Evolutionary conservation across 2,113 vertebrate species (phyloP), one percentile per base, ranked within the genome.

Genomic region (Tenrec ecaudatus): DNA sequence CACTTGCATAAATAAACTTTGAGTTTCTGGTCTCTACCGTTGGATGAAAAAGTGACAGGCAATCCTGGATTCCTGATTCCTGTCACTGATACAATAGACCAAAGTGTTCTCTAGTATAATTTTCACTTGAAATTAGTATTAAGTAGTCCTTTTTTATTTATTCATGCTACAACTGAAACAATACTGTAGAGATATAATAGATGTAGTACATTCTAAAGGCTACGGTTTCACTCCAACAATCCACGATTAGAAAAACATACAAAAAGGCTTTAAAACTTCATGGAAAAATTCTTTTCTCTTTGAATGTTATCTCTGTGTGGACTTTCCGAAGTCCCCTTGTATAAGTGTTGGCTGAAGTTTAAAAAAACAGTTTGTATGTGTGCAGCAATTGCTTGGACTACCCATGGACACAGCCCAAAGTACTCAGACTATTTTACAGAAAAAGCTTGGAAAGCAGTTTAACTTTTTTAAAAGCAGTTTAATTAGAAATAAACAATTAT

Each of bases 91-190:
- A 69, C 15, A 71, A 89, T 2, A 75, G 3, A 40, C 17, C 3
- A 57, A 75, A 27, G 22, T 33, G 69, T 11, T 90, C 58, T 71
- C 68, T 64, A 29, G 62, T 66, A 25, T 31, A 68, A 22, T 73
- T 94, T 27, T 81, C 71, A 79, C 5, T 83, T 91, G 33, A 33
- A 76, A 90, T 83, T 66, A 94, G 81, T 47, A 79, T 38, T 31
- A 93, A 22, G 25, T 40, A 91, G 40, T 88, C 4, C 1, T 82
- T 73, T 17, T 69, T 43, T 47, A 2, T n/a, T 86, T 62, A 57
- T 69, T 84, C 38, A 47, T 85, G 71, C 6, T 33, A 79, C 16
- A 17, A 78, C 3, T 40, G 9, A 82, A 91, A 88, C 4, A 77
- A 17, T 27, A 53, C 31, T 62, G 88, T 77, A 94, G 22, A 92